These are phyloP conservation scores for Paraescarpia echinospica DNA, from an alignment of 1,140 invertebrate species.

Conservation along the genomic window DNA sequence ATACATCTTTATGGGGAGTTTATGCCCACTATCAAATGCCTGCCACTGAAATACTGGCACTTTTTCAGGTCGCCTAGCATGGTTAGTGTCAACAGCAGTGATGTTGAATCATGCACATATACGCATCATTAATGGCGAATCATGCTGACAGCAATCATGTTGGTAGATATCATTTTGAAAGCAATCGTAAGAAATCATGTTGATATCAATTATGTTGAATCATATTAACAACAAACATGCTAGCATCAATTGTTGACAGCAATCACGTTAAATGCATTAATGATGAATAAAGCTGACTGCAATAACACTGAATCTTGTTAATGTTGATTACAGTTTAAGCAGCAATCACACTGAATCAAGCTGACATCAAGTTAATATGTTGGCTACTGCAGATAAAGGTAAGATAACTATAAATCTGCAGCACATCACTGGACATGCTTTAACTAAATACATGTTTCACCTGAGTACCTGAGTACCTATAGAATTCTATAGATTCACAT, in stretches of 20 bases:
- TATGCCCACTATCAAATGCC: no score
- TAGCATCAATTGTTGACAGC: neutral
- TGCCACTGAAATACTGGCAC: neutral
- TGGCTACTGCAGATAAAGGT: neutral
- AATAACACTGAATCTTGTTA: no score
- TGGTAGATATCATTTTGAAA: neutral
- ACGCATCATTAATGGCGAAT: neutral
- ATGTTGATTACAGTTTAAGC: no score
- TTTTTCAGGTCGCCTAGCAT: neutral
- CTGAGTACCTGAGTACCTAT: neutral
- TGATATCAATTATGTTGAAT: neutral
- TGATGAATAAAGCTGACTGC: no score
- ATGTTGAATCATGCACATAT: neutral
- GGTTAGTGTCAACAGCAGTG: neutral
- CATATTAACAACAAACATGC: neutral
- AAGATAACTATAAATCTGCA: neutral
- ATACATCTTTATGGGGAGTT: no score
- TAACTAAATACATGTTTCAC: neutral
- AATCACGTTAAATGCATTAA: neutral
- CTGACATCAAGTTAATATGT: neutral
- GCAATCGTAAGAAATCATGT: neutral
- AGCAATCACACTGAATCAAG: no score
- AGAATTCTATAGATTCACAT: neutral
- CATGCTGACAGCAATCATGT: neutral
- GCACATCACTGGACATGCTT: neutral